Evolutionary conservation across 2,113 vertebrate genomes (phyloP).

Genomic region (Dasypus novemcinctus): DNA sequence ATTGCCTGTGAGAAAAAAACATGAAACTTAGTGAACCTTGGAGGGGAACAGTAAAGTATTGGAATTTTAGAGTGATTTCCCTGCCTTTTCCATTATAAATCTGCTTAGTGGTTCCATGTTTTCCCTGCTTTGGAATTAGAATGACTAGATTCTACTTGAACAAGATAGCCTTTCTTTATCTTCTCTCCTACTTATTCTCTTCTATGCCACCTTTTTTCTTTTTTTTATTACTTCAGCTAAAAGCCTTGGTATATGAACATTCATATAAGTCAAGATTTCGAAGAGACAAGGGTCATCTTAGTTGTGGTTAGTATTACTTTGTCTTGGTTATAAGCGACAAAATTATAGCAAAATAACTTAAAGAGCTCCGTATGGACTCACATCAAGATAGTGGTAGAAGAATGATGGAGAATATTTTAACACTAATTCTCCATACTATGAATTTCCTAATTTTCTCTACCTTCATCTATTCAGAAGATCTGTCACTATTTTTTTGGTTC

Average conservation of each 20-base stretch:
- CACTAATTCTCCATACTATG: not conserved
- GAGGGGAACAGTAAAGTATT: not conserved
- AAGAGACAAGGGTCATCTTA: conserved; percentile 6
- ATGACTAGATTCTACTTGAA: not conserved
- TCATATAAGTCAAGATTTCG: not conserved
- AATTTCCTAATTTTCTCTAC: not conserved
- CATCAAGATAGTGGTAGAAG: not conserved
- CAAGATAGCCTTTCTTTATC: not conserved
- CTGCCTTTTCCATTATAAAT: not conserved
- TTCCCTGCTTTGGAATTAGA: not conserved
- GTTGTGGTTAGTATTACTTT: not conserved
- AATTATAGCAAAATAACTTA: not conserved
- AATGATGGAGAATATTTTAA: not conserved
- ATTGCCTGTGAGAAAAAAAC: not conserved
- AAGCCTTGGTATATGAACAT: not conserved
- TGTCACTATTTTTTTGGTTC: not conserved
- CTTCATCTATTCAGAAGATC: not conserved
- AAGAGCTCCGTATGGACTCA: not conserved
- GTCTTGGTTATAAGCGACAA: conserved; percentile 18
- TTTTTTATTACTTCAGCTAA: not conserved
- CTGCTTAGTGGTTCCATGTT: not conserved
- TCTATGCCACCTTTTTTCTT: not conserved
- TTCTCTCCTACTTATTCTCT: conserved; percentile 6
- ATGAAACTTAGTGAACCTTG: not conserved
- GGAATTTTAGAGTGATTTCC: not conserved